Evolutionary conservation across 2,113 vertebrate species (phyloP), one percentile per base, ranked within the genome.

Genomic region (Desmodus rotundus): DNA sequence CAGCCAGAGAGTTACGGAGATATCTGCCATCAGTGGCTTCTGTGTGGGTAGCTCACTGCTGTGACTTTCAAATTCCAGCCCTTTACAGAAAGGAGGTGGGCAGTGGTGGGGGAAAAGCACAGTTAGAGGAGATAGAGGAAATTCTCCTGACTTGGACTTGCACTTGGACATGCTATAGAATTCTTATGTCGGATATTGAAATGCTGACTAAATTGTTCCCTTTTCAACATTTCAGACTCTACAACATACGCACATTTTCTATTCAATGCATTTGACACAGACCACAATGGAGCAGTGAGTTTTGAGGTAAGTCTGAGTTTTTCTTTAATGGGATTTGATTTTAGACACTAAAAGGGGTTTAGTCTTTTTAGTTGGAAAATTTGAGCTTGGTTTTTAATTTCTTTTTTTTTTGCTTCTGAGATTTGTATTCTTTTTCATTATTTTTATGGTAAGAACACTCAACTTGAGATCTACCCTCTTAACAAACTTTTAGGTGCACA

Each of bases 231-330:
- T 98, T 52, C 97, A 99, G 99, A 99, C 98, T 99, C 99, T 17
- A 99, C 99, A 26, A 99, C 99, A 20, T 99, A 99, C 14, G 99
- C 99, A 93, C 99, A 99, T 95, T 99, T 99, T 98, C 99, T 99
- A 94, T 99, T 99, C 98, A 99, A 99, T 70, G 99, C 99, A 14
- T 99, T 99, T 54, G 99, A 99, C 98, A 99, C 99, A 10, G 99
- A 99, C 98, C 99, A 99, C 98, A 99, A 99, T 41, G 99, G 99
- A 98, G 99, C 99, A 98, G 99, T 99, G 98, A 99, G 99, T 98
- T 99, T 99, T 97, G 99, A 99, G 99, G 99, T 99, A 98, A 99
- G 99, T 72, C 11, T 28, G 3, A 4, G 28, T 31, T 11, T n/a
- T 16, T 22, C 43, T 31, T 16, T 13, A 58, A 28, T 61, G 38